phyloP scores from a whole-genome alignment of 2,797 vertebrate species.

The Rhodeus uyekii region DNA sequence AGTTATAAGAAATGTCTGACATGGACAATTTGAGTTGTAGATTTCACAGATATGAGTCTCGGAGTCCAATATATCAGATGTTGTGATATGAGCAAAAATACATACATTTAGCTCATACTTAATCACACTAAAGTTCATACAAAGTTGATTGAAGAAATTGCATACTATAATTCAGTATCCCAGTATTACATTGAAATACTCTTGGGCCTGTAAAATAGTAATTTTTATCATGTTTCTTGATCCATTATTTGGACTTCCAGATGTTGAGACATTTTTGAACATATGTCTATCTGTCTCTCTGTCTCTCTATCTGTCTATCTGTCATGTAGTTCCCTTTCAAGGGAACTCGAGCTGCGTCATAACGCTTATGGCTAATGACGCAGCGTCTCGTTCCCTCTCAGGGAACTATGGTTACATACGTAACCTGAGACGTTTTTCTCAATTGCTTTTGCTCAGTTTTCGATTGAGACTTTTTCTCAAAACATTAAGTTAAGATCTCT shows the following conservation, averaged over 20 bases:
- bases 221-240: not conserved
- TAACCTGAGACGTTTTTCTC: too few species aligned
- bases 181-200: not conserved
- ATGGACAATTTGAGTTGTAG: slow-evolving; percentile 18
- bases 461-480: too few species aligned
- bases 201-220: not conserved
- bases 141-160: not conserved
- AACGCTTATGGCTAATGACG: too few species aligned
- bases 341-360: too few species aligned
- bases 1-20: not conserved
- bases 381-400: too few species aligned
- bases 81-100: not conserved
- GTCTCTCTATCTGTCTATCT: too few species aligned
- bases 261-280: not conserved
- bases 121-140: not conserved
- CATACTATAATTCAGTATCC: not conserved
- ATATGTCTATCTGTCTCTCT: too few species aligned
- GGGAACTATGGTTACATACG: too few species aligned
- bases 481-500: too few species aligned
- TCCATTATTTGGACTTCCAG: not conserved
- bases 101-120: not conserved
- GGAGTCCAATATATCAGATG: not conserved
- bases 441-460: too few species aligned
- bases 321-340: too few species aligned
- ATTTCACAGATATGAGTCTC: not conserved